These are phyloP conservation scores for Morelia viridis DNA, from an alignment of 2,797 vertebrate genomes.

Conservation along the genomic window DNA sequence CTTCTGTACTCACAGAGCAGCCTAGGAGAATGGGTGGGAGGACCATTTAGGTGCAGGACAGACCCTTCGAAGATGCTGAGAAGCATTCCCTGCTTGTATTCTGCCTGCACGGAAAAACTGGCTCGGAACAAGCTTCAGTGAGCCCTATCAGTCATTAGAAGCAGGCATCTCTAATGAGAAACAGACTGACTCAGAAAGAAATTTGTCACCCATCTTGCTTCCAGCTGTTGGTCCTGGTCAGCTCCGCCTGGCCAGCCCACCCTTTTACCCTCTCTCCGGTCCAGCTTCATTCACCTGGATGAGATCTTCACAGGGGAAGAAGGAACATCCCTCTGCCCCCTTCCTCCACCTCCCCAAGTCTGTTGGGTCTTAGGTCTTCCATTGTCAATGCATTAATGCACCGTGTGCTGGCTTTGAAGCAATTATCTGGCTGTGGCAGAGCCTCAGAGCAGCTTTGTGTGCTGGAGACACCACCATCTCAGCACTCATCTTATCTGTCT, in stretches of 20 bases:
- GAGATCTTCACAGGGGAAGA: constrained; percentile 14
- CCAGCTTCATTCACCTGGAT: constrained; percentile 12
- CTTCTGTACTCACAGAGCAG: background rate
- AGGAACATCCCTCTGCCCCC: background rate
- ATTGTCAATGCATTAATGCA: constrained; percentile 14
- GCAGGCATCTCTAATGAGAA: background rate
- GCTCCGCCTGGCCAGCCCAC: background rate
- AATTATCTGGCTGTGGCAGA: constrained; percentile 19
- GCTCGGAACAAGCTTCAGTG: too few relatives aligned
- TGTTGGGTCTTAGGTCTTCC: background rate
- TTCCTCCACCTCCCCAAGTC: background rate
- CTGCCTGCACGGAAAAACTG: background rate
- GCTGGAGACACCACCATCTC: constrained; percentile 15
- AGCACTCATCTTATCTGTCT: constrained; percentile 19
- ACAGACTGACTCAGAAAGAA: too few relatives aligned
- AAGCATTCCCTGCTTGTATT: background rate
- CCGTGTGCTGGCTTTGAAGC: constrained; percentile 28
- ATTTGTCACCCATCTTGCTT: too few relatives aligned
- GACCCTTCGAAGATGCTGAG: background rate
- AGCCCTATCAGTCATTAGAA: background rate
- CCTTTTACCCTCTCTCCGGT: background rate
- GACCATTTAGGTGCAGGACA: too few relatives aligned
- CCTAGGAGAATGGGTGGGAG: too few relatives aligned
- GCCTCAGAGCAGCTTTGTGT: constrained; percentile 7
- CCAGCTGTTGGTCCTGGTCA: background rate